phyloP scores from a whole-genome alignment of 2,888 invertebrate species.

The Acrobasis consociella region DNA sequence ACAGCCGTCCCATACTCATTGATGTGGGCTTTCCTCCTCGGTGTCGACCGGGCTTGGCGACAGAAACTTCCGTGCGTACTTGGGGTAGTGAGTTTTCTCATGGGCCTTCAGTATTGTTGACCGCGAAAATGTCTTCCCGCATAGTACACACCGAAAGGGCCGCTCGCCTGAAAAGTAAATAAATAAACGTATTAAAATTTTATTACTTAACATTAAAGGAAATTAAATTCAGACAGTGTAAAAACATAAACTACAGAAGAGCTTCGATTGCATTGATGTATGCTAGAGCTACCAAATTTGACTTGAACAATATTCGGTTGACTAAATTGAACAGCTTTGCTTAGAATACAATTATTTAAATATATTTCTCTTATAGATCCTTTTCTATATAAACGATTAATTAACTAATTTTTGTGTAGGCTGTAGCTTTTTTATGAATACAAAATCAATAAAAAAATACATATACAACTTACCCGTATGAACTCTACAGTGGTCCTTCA shows the following conservation, averaged over 20 bases:
- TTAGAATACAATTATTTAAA: too few species aligned
- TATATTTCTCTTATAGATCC: too few species aligned
- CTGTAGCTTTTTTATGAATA: not conserved
- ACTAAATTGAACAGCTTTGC: too few species aligned
- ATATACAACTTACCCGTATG: conserved; percentile 87
- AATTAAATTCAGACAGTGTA: too few species aligned
- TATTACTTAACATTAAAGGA: too few species aligned
- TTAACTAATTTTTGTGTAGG: not conserved
- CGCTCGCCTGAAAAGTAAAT: conserved; percentile 85
- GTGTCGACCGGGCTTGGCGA: conserved; percentile 94
- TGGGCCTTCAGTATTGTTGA: conserved; percentile 96
- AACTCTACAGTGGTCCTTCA: conserved; percentile 97
- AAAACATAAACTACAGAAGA: too few species aligned
- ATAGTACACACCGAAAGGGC: conserved; percentile 93
- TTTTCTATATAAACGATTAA: too few species aligned
- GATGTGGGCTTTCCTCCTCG: conserved; percentile 91
- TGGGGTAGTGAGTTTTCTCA: conserved; percentile 96
- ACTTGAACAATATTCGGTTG: too few species aligned
- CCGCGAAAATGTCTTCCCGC: conserved; percentile 95
- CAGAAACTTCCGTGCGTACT: conserved; percentile 94
- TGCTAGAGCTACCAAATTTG: too few species aligned
- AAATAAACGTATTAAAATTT: conserved; percentile 10
- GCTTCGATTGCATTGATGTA: too few species aligned
- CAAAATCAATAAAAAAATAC: conserved; percentile 6
- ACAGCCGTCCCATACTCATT: conserved; percentile 64